These are phyloP conservation scores for Eutrigla gurnardus DNA, from an alignment of 2,797 vertebrate species.

Conservation along the genomic window DNA sequence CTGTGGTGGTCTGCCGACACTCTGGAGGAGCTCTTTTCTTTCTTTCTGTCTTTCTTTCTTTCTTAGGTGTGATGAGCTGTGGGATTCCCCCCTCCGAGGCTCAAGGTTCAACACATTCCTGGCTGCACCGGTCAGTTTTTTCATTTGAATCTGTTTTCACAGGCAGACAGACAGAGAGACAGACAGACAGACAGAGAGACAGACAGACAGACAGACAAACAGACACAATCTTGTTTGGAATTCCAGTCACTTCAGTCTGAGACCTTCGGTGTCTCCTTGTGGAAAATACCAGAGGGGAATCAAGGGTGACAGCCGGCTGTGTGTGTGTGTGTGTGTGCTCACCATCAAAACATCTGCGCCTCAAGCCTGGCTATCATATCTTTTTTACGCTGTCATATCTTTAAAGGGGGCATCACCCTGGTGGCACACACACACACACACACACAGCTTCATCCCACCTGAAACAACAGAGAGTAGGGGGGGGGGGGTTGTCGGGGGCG, in stretches of 20 bases:
- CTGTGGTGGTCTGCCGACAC: constrained; percentile 21
- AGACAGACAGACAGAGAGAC: not conserved
- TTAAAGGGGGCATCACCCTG: constrained; percentile 32
- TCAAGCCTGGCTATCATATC: constrained; percentile 20
- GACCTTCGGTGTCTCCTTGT: constrained; percentile 55
- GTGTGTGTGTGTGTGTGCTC: constrained; percentile 16
- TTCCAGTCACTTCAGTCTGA: constrained; percentile 56
- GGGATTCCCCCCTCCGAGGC: constrained; percentile 43
- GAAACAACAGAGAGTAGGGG: constrained; percentile 62
- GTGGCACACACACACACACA: constrained; percentile 15
- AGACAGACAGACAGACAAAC: constrained; percentile 35
- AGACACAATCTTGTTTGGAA: constrained; percentile 75
- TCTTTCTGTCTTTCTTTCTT: constrained; percentile 25
- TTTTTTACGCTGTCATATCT: constrained; percentile 39
- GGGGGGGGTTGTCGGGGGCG: constrained; percentile 23
- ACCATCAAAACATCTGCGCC: constrained; percentile 45
- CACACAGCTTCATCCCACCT: constrained; percentile 58
- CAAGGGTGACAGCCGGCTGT: constrained; percentile 38
- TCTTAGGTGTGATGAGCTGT: constrained; percentile 56
- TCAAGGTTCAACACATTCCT: constrained; percentile 75
- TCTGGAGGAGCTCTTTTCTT: constrained; percentile 8
- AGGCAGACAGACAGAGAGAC: constrained; percentile 43
- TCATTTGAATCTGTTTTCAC: constrained; percentile 79
- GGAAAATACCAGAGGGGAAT: constrained; percentile 51
- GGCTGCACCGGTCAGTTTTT: constrained; percentile 58